Evolutionary conservation across 1,140 invertebrate species (phyloP), one percentile per base, ranked within the genome.

Genomic region (Scaptodrosophila lebanonensis): DNA sequence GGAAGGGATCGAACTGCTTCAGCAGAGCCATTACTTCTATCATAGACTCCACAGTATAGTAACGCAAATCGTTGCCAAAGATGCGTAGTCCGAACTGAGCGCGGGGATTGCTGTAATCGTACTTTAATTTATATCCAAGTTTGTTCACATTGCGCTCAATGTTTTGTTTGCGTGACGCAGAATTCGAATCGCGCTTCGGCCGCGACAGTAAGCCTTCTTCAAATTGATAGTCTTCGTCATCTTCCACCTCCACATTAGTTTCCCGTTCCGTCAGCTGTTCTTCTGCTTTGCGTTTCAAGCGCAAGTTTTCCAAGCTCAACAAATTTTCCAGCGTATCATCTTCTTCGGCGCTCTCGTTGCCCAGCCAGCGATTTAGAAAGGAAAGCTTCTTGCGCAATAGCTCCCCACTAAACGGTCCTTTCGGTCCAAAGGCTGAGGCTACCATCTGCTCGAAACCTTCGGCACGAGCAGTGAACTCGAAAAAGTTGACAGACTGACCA

Each of bases 401-500:
- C 35, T 91, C 89, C 16, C 90, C 89, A 59, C 89, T 93, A 1
- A 94, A 89, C 0, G 91, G 90, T 2, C 93, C 93, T 53, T 92
- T 90, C 0, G 92, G 91, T 0, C 93, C 94, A 72, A 98, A 96
- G 17, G 95, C 88, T 20, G 90, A 90, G 86, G 96, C 95, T 12
- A 95, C 89, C 72, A 95, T 92, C 59, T 91, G 90, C 84, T 98
- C 96, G 42, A 97, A 91, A 17, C 95, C 96, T 87, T 97, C 94
- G 5, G 92, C 88, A 25, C 95, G 89, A 9, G 93, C 91, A 56
- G 92, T 92, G 18, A 93, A 87, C 91, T 94, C 83, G 40, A 88
- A 87, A 44, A 86, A 85, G 88, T 98, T 98, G 17, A 97, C 91
- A 0, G 94, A 94, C 87, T 96, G 93, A 1, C 96, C 96, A 86